phyloP scores from a whole-genome alignment of 2,797 vertebrate species.

The Leptatherina wallacei region DNA sequence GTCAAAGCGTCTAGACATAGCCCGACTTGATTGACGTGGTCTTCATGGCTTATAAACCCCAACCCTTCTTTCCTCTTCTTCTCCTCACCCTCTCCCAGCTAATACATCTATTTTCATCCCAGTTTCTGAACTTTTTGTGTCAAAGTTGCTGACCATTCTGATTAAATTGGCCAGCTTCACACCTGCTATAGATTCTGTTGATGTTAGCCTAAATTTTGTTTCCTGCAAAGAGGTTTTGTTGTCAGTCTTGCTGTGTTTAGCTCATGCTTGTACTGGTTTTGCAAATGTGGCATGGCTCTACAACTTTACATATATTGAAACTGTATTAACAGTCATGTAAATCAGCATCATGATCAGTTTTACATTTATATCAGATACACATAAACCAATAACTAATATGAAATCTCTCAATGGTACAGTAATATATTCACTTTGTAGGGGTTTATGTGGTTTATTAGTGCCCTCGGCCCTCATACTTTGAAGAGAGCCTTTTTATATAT shows the following conservation, averaged over 20 bases:
- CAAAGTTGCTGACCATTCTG: background rate
- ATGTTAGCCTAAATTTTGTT: slow-evolving; percentile 29
- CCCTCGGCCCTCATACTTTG: slow-evolving; percentile 24
- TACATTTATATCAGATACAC: slow-evolving; percentile 39
- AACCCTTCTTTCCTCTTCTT: slow-evolving; percentile 41
- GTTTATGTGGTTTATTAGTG: slow-evolving; percentile 46
- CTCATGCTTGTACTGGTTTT: slow-evolving; percentile 11
- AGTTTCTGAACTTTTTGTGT: slow-evolving; percentile 11
- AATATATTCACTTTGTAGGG: slow-evolving; percentile 29
- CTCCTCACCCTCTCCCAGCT: background rate
- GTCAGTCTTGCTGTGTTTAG: slow-evolving; percentile 49
- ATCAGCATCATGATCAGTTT: slow-evolving; percentile 35
- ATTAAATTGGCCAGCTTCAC: slow-evolving; percentile 18
- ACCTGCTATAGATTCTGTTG: slow-evolving; percentile 35
- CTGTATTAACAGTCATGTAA: slow-evolving; percentile 32
- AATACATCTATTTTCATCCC: slow-evolving; percentile 1
- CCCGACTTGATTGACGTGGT: slow-evolving; percentile 54
- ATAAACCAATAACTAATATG: slow-evolving; percentile 21
- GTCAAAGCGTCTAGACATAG: slow-evolving; percentile 67
- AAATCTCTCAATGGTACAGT: slow-evolving; percentile 23
- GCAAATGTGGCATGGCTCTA: slow-evolving; percentile 12
- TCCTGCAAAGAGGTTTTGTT: slow-evolving; percentile 47
- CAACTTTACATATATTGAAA: slow-evolving; percentile 9
- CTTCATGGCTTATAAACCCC: slow-evolving; percentile 64
- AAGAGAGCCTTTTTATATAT: slow-evolving; percentile 7